phyloP scores from a whole-genome alignment of 2,797 vertebrate genomes.

The Crax fasciolata region DNA sequence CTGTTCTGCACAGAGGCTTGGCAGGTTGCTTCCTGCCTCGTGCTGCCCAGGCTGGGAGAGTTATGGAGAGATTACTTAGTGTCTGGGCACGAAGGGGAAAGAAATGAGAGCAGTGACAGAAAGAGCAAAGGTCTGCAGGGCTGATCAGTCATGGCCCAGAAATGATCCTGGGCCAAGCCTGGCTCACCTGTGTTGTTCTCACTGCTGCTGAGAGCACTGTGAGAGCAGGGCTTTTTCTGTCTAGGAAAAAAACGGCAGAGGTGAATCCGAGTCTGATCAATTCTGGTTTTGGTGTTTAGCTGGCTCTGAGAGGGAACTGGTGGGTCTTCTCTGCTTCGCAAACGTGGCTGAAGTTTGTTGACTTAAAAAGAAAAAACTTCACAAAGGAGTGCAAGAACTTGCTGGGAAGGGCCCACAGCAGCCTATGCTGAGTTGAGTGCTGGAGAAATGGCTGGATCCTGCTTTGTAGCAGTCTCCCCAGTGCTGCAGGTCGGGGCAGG shows the following conservation, averaged over 20 bases:
- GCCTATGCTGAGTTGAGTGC: neutral
- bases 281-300: neutral
- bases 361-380: neutral
- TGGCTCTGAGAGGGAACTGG: neutral
- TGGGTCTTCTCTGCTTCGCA: neutral
- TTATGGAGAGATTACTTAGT: neutral
- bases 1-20: neutral
- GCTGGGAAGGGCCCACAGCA: neutral
- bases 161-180: too few relatives aligned
- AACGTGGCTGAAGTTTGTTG: neutral
- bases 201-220: neutral
- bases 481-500: neutral
- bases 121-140: neutral
- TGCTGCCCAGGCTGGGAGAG: neutral
- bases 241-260: neutral
- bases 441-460: neutral
- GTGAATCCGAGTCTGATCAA: neutral
- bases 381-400: neutral
- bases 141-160: neutral
- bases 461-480: accelerated
- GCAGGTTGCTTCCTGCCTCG: neutral
- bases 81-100: neutral
- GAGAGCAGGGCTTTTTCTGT: neutral
- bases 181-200: neutral
- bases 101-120: neutral